Base-by-base conservation (phyloP, 2,113 vertebrate genomes). In the Bothrops jararaca region DNA sequence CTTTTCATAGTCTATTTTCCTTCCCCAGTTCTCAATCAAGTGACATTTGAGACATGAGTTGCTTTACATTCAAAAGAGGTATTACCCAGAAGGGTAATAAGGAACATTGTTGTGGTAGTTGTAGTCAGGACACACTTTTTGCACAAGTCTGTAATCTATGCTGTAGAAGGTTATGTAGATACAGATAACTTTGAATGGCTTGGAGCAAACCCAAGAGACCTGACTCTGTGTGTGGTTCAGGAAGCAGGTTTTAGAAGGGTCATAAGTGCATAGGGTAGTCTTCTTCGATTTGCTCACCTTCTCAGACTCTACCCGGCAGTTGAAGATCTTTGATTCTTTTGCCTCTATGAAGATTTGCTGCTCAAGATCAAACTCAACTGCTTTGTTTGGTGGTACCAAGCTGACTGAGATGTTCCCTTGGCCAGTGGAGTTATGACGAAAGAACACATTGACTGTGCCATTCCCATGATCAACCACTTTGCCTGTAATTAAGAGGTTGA, bases 91-190 rank as follows among this genome's bases (percentile, higher is more conserved):
- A 2, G 99, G 99, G 96, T 98, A 98, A 96, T 98, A 98, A 96
- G 99, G 98, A 85, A 98, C 98, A 86, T 98, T 98, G 8, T 98
- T 98, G 96, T 99, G 99, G 93, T 98, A 98, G 97, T 99, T 98
- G 97, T 99, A 99, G 97, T 99, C 99, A 5, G 99, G 99, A 94
- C 99, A 99, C 88, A 99, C 99, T 95, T 99, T 99, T 97, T 99
- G 99, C 96, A 99, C 99, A 96, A 99, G 98, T 95, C 99, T 97
- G 90, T 99, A 99, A 98, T 99, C 99, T 22, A 98, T 98, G 96
- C 99, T 99, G 96, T 99, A 99, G 98, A 99, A 99, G 95, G 99
- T 98, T 93, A 99, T 99, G 96, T 99, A 99, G 95, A 99, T 98
- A 20, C 99, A 99, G 95, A 99, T 99, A 88, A 99, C 98, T 90